These are phyloP conservation scores for Characodon lateralis DNA, from an alignment of 2,797 vertebrate species.

Conservation along the genomic window DNA sequence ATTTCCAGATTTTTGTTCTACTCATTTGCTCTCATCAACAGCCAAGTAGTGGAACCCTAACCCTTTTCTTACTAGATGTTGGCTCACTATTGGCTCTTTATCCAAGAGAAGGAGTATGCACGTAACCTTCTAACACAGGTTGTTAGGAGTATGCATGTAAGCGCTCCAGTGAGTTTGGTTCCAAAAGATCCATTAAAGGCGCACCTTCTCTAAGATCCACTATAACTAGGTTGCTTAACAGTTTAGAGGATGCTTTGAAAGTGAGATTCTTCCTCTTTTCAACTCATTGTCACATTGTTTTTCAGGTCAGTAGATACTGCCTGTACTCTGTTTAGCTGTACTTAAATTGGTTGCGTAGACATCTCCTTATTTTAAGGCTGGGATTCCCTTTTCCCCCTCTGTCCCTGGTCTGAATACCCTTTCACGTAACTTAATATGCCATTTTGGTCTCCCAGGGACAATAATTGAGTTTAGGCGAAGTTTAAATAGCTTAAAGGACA, in stretches of 20 bases:
- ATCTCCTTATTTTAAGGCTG: conserved; percentile 90
- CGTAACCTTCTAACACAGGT: background rate
- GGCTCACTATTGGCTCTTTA: background rate
- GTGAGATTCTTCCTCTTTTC: conserved; percentile 84
- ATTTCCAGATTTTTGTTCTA: background rate
- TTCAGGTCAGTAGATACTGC: conserved; percentile 83
- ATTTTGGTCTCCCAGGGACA: conserved; percentile 98
- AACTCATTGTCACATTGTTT: conserved; percentile 87
- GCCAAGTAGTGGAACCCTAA: background rate
- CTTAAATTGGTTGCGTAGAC: conserved; percentile 92
- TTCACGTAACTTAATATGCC: conserved; percentile 98
- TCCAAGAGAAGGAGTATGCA: background rate
- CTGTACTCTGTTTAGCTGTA: conserved; percentile 97
- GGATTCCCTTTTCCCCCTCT: conserved; percentile 81
- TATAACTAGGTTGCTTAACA: conserved; percentile 86
- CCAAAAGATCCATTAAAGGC: conserved; percentile 13
- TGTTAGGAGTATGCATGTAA: background rate
- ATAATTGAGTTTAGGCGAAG: conserved; percentile 99
- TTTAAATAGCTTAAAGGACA: conserved; percentile 98
- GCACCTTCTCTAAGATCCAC: conserved; percentile 82
- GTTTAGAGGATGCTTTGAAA: conserved; percentile 88
- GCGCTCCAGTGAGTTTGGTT: background rate
- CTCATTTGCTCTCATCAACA: too few relatives aligned
- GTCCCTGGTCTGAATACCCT: conserved; percentile 80
- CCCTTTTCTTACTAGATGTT: background rate